Evolutionary conservation across 2,797 vertebrate genomes (phyloP), one percentile per base, ranked within the genome.

Genomic region (Siniperca undulata): DNA sequence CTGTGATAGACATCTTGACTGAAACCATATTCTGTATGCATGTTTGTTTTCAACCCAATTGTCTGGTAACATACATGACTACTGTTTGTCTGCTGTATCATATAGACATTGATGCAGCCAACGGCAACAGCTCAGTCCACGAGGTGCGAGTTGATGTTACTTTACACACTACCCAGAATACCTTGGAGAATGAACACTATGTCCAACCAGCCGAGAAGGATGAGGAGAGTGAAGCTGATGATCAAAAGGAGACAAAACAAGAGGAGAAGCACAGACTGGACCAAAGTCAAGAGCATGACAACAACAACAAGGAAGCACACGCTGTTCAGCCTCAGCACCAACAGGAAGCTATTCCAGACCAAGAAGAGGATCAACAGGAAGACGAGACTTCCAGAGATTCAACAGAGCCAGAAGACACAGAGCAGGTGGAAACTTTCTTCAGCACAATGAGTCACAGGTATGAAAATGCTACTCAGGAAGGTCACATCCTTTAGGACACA

Each of bases 381-480:
- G 81, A 24, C 0, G 70, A 80, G 19, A 74, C 65, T 5, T 83
- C 83, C 74, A 73, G 73, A 82, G 90, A 88, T 60, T 70, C 84
- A 53, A 0, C 59, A 0, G 89, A 91, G 77, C 75, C 84, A 19
- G 90, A 93, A 65, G 92, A 93, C 80, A 88, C 78, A 42, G 93
- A 94, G 79, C 91, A 92, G 62, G 91, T 97, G 92, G 97, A 97
- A 38, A 99, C 98, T n/a, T 99, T 99, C 96, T 99, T 99, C 95
- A 99, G 97, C 94, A 96, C 96, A 93, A 99, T 99, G 98, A 97
- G 96, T 89, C 97, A 98, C 95, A 99, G 98, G 98, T 99, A 98
- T 76, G 92, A 88, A 59, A 86, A 83, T 86, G 91, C 77, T 72
- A 85, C 88, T 89, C 92, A 92, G 90, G 91, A 94, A 86, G 85